phyloP scores from a whole-genome alignment of 2,113 vertebrate species.

The Haemorhous mexicanus region DNA sequence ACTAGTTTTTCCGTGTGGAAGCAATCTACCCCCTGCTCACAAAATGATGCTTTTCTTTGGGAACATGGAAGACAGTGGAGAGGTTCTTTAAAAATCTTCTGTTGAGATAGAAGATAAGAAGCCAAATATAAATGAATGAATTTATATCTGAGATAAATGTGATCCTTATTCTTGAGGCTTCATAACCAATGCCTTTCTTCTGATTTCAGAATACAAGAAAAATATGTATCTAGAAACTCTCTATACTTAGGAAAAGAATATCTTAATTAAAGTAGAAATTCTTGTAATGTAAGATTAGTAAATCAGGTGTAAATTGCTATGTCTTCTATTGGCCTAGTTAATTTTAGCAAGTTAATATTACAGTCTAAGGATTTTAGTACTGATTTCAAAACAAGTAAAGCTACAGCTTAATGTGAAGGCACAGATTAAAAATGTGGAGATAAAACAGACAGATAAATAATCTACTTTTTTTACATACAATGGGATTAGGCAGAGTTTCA shows the following conservation, averaged over 20 bases:
- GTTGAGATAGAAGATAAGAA: neutral
- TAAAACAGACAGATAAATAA: neutral
- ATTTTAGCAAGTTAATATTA: neutral
- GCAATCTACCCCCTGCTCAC: slow-evolving; percentile 30
- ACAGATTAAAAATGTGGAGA: neutral
- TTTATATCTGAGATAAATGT: neutral
- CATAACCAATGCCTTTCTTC: neutral
- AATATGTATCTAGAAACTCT: neutral
- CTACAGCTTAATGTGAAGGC: neutral
- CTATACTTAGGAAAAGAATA: neutral
- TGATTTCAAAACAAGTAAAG: neutral
- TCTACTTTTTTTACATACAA: neutral
- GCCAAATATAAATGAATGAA: neutral
- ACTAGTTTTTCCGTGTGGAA: slow-evolving; percentile 35
- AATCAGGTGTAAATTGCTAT: neutral
- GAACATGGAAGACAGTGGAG: neutral
- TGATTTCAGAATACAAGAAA: neutral
- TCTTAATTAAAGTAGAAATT: neutral
- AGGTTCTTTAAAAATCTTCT: neutral
- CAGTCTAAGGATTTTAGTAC: neutral
- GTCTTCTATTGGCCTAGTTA: neutral
- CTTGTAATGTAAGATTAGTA: neutral
- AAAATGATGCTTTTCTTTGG: slow-evolving; percentile 16
- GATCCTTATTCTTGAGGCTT: neutral
- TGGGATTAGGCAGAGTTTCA: neutral